Conservation (phyloP, 1,140 invertebrate genomes). For the Lepidostoma basale region DNA sequence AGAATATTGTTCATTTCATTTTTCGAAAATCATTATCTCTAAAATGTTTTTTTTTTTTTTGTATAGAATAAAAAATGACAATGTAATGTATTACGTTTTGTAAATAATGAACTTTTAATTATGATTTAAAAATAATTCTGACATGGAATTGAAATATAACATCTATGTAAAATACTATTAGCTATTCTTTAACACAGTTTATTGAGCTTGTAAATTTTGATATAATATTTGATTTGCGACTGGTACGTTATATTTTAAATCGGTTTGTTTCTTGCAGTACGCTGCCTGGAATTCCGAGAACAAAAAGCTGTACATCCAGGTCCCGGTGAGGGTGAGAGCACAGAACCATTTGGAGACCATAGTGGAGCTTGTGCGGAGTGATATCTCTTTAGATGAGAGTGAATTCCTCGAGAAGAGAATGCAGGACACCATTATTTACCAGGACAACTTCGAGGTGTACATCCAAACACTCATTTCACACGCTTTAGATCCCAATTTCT, state of each 20-base stretch:
- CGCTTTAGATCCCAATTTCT: slow-evolving; percentile 86
- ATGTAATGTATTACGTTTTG: no score
- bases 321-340: slow-evolving; percentile 74
- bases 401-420: slow-evolving; percentile 76
- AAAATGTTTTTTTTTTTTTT: no score
- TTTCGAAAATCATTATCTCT: no score
- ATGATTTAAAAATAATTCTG: no score
- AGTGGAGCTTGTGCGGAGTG: slow-evolving; percentile 78
- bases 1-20: background rate
- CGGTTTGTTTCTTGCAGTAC: slow-evolving; percentile 64
- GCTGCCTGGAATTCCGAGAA: slow-evolving; percentile 82
- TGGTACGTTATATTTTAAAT: background rate
- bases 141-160: no score
- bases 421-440: slow-evolving; percentile 76
- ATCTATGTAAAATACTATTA: no score
- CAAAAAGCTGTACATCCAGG: slow-evolving; percentile 77
- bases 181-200: no score
- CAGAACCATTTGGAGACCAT: slow-evolving; percentile 77
- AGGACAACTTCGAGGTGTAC: slow-evolving; percentile 88
- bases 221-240: no score
- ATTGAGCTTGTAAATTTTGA: background rate
- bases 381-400: slow-evolving; percentile 72
- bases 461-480: slow-evolving; percentile 90
- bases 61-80: no score
- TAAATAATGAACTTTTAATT: no score